phyloP scores from a whole-genome alignment of 2,797 vertebrate species.

The Falco concolor region DNA sequence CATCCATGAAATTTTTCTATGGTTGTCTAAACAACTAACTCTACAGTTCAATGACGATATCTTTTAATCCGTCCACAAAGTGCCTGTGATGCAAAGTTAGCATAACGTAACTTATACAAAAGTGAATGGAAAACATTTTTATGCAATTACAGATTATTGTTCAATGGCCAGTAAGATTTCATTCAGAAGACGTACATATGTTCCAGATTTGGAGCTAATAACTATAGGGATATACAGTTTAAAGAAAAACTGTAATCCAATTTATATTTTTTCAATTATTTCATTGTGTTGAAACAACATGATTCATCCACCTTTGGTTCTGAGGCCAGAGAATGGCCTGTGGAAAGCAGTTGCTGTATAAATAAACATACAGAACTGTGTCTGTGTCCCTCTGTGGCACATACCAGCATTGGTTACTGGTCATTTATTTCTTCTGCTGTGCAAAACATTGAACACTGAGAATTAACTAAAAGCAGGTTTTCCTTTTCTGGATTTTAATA shows the following conservation, averaged over 20 bases:
- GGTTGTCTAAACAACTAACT: not conserved
- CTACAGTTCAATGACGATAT: not conserved
- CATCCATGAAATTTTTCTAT: not conserved
- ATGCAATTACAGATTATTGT: not conserved
- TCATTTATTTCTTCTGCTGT: not conserved
- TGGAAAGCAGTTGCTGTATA: not conserved
- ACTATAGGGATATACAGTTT: not conserved
- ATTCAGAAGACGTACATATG: not conserved
- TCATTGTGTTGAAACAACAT: not conserved
- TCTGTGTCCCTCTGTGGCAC: not conserved
- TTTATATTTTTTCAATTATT: not conserved
- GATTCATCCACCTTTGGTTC: not conserved
- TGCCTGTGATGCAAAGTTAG: not conserved
- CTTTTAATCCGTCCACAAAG: not conserved
- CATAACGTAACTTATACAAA: not conserved
- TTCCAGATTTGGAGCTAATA: not conserved
- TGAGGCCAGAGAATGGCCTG: not conserved
- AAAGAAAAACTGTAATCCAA: not conserved
- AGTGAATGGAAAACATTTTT: not conserved
- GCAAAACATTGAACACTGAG: not conserved
- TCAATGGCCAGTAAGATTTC: not conserved
- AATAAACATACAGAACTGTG: not conserved
- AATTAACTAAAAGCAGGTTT: not conserved
- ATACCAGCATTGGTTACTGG: not conserved
- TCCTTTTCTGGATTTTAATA: not conserved